phyloP scores from a whole-genome alignment of 2,797 vertebrate species.

The Sus cebifrons region DNA sequence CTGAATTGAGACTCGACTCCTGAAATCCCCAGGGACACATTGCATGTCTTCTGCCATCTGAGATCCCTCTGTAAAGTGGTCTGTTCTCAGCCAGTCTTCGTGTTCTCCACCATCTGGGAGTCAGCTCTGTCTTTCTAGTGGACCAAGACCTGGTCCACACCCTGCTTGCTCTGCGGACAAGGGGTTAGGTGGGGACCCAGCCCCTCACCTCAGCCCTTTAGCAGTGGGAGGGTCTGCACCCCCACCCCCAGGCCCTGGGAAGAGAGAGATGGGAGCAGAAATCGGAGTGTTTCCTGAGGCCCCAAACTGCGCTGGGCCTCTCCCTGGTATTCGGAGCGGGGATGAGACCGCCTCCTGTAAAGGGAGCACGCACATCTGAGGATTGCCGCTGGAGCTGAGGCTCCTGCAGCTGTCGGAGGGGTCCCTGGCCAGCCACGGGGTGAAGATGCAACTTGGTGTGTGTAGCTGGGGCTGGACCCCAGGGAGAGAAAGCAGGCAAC shows the following conservation, averaged over 20 bases:
- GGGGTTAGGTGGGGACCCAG: not conserved
- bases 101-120: not conserved
- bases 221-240: not conserved
- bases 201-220: not conserved
- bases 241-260: accelerated
- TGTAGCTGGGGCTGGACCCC: not conserved
- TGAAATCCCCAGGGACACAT: not conserved
- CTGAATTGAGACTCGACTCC: not conserved
- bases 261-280: not conserved
- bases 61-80: not conserved
- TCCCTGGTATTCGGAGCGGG: not conserved
- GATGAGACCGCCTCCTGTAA: not conserved
- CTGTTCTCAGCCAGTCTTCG: not conserved
- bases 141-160: not conserved
- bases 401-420: not conserved
- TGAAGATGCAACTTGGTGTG: not conserved
- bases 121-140: not conserved
- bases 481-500: not conserved
- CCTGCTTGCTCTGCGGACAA: not conserved
- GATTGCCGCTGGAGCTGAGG: not conserved
- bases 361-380: not conserved
- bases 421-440: not conserved
- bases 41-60: not conserved
- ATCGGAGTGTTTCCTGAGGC: not conserved
- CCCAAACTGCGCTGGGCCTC: not conserved